phyloP scores from a whole-genome alignment of 2,113 vertebrate species.

The Mustela lutreola region DNA sequence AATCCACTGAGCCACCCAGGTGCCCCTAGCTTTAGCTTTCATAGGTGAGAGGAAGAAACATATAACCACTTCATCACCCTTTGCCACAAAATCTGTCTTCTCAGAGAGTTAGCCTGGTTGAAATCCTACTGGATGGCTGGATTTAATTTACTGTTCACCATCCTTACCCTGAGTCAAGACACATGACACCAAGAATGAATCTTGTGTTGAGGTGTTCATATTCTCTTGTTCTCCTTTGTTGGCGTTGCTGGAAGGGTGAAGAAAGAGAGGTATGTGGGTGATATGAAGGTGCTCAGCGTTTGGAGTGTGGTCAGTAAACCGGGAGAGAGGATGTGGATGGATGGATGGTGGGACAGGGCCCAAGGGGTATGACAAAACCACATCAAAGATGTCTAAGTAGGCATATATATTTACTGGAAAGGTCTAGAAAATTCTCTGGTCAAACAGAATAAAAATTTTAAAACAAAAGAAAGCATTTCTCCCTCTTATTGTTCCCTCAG shows the following conservation, averaged over 20 bases:
- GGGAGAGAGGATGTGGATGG: neutral
- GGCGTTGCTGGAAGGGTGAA: neutral
- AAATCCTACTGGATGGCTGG: neutral
- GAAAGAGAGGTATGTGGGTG: neutral
- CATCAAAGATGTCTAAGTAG: neutral
- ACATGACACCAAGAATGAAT: no score
- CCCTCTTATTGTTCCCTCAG: neutral
- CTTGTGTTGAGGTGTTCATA: accelerated
- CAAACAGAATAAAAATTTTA: neutral
- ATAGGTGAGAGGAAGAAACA: neutral
- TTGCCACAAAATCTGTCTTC: neutral
- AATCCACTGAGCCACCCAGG: no score
- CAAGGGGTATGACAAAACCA: neutral
- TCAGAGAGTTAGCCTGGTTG: neutral
- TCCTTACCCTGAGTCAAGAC: neutral
- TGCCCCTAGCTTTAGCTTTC: neutral
- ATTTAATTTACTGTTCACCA: neutral
- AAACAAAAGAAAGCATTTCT: neutral
- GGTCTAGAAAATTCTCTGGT: neutral
- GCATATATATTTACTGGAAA: neutral
- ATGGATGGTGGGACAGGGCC: neutral
- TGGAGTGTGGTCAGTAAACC: neutral
- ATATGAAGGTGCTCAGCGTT: neutral
- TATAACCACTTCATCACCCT: accelerated
- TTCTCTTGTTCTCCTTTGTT: neutral